phyloP scores from a whole-genome alignment of 1,140 invertebrate genomes.

The Steinernema khuongi region DNA sequence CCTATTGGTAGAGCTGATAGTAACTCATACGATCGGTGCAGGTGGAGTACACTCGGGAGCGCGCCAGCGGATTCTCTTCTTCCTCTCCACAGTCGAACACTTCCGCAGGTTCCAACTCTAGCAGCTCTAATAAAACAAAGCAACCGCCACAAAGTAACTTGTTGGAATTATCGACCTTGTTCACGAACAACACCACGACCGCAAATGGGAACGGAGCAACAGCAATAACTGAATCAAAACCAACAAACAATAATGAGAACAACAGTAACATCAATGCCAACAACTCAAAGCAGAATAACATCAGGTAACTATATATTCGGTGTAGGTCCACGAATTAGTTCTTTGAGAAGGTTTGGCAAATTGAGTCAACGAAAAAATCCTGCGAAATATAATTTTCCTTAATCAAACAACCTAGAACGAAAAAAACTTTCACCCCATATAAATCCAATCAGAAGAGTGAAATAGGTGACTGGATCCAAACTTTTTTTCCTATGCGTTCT shows the following conservation, averaged over 20 bases:
- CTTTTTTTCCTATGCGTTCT: no score
- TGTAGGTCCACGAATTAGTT: not conserved
- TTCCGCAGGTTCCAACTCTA: not conserved
- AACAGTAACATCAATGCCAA: not conserved
- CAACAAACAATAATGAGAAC: not conserved
- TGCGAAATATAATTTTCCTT: no score
- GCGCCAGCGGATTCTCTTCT: conserved; percentile 16
- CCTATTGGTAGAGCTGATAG: not conserved
- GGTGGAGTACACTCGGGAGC: conserved; percentile 42
- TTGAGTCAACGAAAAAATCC: no score
- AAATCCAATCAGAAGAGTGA: no score
- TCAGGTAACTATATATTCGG: not conserved
- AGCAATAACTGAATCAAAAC: not conserved
- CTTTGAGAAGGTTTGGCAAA: no score
- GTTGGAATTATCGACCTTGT: conserved; percentile 8
- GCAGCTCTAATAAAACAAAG: not conserved
- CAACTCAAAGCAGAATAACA: conserved; percentile 18
- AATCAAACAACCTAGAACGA: no score
- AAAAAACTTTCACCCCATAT: no score
- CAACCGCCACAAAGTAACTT: not conserved
- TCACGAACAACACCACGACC: conserved; percentile 1
- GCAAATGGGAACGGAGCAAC: conserved; percentile 3
- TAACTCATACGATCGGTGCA: conserved; percentile 34
- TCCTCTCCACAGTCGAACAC: not conserved
- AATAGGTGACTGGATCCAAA: no score